Evolutionary conservation across 2,113 vertebrate genomes (phyloP), one percentile per base, ranked within the genome.

Genomic region (Hypomesus transpacificus): DNA sequence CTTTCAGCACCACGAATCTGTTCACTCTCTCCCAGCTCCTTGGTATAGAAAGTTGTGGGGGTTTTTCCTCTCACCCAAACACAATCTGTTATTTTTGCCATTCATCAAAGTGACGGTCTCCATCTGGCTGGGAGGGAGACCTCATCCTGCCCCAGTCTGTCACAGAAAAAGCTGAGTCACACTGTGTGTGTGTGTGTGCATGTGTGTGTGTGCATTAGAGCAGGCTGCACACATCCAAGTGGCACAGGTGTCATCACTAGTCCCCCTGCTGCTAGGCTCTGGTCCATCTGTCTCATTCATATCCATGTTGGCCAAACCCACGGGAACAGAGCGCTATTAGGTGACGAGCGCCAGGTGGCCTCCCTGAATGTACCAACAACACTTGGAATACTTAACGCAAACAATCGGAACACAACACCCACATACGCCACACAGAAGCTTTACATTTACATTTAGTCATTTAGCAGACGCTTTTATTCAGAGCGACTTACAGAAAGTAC

Each of bases 231-330:
- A 0, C 24, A 18, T 21, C 66, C 54, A 22, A 68, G 74, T 74
- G 58, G 74, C 75, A 58, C 85, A 87, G 84, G 79, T 86, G 82
- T 71, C 74, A 70, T 65, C 78, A 65, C 54, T 63, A 74, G 78
- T 62, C 71, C 68, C 73, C 65, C 53, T 68, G 70, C 39, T 80
- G 75, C 9, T 74, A 77, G 82, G 69, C 66, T 22, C 65, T 63
- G 31, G 28, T 26, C 84, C 85, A 88, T 89, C 87, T 87, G 88
- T 84, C 77, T 76, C 80, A 76, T 70, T 86, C 76, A 78, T 58
- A 61, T 63, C 63, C 78, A 66, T 22, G 11, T 59, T 70, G 72
- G 72, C 65, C 46, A 22, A 63, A 68, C 70, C 80, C 62, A 26
- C 50, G 26, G 75, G 57, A 66, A 64, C 64, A 74, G 74, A 24